Base-by-base conservation (phyloP, 2,888 invertebrate genomes). In the Harpagoxenus sublaevis region DNA sequence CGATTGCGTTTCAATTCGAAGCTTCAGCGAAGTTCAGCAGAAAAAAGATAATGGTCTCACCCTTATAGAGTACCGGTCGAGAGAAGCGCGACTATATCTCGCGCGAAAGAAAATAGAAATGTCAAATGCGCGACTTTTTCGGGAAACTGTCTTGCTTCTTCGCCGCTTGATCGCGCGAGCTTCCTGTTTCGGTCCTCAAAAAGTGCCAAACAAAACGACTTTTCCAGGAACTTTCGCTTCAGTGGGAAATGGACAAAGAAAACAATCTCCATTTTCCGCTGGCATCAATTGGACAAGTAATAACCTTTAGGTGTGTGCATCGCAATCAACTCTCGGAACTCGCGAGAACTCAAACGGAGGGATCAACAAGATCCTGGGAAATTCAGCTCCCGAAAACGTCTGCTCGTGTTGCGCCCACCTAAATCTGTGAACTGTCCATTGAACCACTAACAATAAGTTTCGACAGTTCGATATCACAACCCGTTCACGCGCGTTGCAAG, bases 401-500 rank as follows among this genome's bases (percentile, higher is more conserved):
- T 15, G 42, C 15, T 6, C 75, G 35, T n/a, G 35, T 48, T 48
- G 45, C 15, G 63, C n/a, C 28, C 35, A 48, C 45, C 28, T 3
- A 35, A 35, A 60, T 70, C 35, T 71, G 23, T 39, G 23, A 35
- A 79, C 57, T 48, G 60, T 3, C 60, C 9, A 48, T 51, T 48
- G 18, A 71, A 71, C 18, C 35, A 23, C 60, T 15, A 23, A 23
- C 23, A 23, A 6, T 35, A 81, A 78, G 71, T 81, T 81, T 39
- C 39, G 60, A 48, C 18, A 48, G 45, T 79, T 79, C 55, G 71
- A 71, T 71, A 81, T 70, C 39, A 48, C 28, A 55, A 60, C 9
- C 35, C 35, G n/a, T 15, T 35, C 15, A 10, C 57, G 31, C 48
- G 60, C 28, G 31, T 57, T 79, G 35, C 60, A 15, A 70, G 45